Base-by-base conservation (phyloP, 2,888 invertebrate species). In the Drosophila paramelanica region DNA sequence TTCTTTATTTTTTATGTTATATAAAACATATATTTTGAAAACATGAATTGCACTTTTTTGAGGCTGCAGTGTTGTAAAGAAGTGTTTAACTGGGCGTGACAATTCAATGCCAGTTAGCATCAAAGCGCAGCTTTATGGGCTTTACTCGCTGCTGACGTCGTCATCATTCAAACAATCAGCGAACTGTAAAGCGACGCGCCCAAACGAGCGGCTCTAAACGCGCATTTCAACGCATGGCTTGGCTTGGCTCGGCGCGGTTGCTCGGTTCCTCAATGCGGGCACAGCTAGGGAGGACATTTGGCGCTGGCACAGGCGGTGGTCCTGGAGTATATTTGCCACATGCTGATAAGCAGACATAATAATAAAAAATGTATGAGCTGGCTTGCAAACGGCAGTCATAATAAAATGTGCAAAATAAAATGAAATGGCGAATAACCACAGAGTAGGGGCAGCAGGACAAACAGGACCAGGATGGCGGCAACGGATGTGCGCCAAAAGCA, bases 371-470 rank as follows among this genome's bases (percentile, higher is more conserved):
- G 83, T 84, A 84, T 84, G 83, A 81, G 82, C 76, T 76, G 84
- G 76, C 53, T 69, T 62, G 65, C 66, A 84, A 83, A 74, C 84
- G 79, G 69, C 72, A 79, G 81, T 79, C 87, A 87, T 84, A 84
- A 87, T 84, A 84, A 84, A 84, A 84, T 87, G 81, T 84, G 83
- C 79, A 87, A 84, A 87, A 84, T 84, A 84, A 84, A 84, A 84
- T 73, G 81, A 81, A 87, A 87, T 81, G 87, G 85, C 81, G 71
- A 77, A 79, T 73, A 81, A 73, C 82, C 86, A 64, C 81, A 79
- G 74, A 62, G 56, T 49, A 46, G 62, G 65, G 56, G 55, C 23
- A 43, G 23, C 33, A 49, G 43, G 38, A 55, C 49, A 36, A 70
- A 38, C 56, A 61, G 59, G 60, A 75, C 56, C 61, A 67, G 59